A percentile compares a stretch with the other conserved stretches of the same genome.
These are phyloP conservation scores for Colletes latitarsis DNA, from an alignment of 1,140 invertebrate genomes.

Conservation along the genomic window DNA sequence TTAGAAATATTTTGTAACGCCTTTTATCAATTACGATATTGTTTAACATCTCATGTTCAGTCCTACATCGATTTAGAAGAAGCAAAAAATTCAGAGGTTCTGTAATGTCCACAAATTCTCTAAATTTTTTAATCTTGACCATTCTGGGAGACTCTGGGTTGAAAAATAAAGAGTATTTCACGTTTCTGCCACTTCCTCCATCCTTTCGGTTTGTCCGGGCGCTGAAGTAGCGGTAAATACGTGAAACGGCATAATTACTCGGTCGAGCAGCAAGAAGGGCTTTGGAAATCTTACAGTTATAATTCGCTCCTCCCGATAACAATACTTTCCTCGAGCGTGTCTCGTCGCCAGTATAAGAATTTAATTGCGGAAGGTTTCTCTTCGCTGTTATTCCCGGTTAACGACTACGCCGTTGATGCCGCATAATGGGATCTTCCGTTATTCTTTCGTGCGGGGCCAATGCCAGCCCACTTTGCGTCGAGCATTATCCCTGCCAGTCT, in stretches of 20 bases:
- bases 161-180: too few species aligned
- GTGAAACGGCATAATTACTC: not conserved
- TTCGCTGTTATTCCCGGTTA: slow-evolving; percentile 51
- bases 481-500: slow-evolving; percentile 21
- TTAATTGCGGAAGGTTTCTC: slow-evolving; percentile 59
- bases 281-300: not conserved
- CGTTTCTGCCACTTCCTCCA: too few species aligned
- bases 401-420: slow-evolving; percentile 28
- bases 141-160: too few species aligned
- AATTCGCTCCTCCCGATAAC: slow-evolving; percentile 12
- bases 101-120: too few species aligned
- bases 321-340: not conserved
- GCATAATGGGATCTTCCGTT: slow-evolving; percentile 31
- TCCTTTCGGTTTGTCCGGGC: not conserved
- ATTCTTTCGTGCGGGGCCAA: slow-evolving; percentile 27
- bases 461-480: not conserved
- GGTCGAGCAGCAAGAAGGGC: not conserved
- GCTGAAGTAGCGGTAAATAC: not conserved
- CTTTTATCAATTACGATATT: too few species aligned
- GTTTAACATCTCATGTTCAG: too few species aligned
- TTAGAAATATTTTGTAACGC: too few species aligned
- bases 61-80: too few species aligned
- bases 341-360: slow-evolving; percentile 49
- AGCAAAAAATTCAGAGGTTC: too few species aligned
- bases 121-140: too few species aligned